Evolutionary conservation across 2,797 vertebrate species (phyloP).

Genomic region (Aldrovandia affinis): DNA sequence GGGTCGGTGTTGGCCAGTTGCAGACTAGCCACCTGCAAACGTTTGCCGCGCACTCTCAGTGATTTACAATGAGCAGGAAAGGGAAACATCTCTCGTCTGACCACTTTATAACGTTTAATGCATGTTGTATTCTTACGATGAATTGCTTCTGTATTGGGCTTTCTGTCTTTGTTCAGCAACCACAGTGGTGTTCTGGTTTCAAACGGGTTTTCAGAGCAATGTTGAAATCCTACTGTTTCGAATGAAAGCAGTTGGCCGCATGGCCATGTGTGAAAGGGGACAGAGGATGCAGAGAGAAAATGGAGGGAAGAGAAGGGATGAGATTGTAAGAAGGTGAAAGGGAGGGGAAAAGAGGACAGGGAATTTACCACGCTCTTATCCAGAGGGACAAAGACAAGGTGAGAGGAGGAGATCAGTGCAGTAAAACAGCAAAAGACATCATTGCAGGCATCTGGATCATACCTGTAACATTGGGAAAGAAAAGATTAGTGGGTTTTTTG

Average conservation of each 20-base stretch:
- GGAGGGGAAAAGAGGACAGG: background rate
- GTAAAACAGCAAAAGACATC: no score
- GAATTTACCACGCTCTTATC: no score
- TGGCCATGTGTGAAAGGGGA: background rate
- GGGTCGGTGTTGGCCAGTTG: background rate
- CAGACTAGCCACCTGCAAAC: slow-evolving; percentile 30
- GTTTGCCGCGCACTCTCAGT: background rate
- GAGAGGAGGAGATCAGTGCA: background rate
- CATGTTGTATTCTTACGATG: background rate
- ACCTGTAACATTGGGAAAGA: no score
- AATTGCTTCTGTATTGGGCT: background rate
- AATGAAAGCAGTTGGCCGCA: background rate
- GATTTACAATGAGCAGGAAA: background rate
- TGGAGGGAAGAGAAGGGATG: background rate
- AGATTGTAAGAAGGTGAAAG: background rate
- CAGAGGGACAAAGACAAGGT: no score
- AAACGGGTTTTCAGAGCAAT: background rate
- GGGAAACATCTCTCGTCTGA: background rate
- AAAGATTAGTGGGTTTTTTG: no score
- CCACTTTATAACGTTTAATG: background rate
- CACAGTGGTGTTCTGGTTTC: background rate
- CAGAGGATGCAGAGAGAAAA: background rate
- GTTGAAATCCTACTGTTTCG: background rate
- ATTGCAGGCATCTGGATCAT: no score
- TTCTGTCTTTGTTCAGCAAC: background rate